Base-by-base conservation (phyloP, 1,140 invertebrate species). In the Aphelinus atriplicis region DNA sequence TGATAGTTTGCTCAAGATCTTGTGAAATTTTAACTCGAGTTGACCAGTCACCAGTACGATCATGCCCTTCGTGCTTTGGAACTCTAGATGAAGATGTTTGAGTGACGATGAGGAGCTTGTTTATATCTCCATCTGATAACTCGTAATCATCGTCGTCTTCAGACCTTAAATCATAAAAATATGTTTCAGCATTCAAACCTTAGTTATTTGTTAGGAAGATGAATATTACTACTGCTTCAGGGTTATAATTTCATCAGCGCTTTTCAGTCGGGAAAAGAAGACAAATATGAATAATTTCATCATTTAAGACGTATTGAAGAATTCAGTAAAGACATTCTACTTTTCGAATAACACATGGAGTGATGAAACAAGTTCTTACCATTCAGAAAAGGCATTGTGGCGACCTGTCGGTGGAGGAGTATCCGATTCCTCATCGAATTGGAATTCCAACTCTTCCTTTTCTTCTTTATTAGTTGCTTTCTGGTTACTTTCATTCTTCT, bases 391-490 rank as follows among this genome's bases (percentile, higher is more conserved):
- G 62, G 93, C 94, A 88, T 97, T 96, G 71, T 94, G 91, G 77
- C 94, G 91, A 82, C 91, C 93, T 73, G 90, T 90, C 43, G 93
- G 91, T 42, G 91, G 88, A 72, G 91, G 89, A 73, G 92, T 90
- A 77, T 96, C 94, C 55, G 98, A 88, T 85, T 99, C 97, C 88
- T 98, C 97, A 84, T 99, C 97, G 88, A 99, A 97, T 88, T 97
- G 94, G 89, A 99, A 99, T 85, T 98, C 95, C 72, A 98, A 87
- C 84, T 98, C 97, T 86, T 97, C 96, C 75, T 93, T 91, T 84
- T 93, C 91, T 79, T 90, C 51, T 76, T 86, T 88, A 74, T 83
- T 87, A 74, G 79, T 83, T 45, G 71, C 81, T 65, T 81, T 84
- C 3, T 85, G 83, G 71, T 81, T 53, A 55, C 84, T 86, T 85